Percentiles rank a stretch among this genome's conserved stretches.
These are phyloP conservation scores for Balanococcus diminutus DNA, from an alignment of 2,888 invertebrate genomes.

Conservation along the genomic window DNA sequence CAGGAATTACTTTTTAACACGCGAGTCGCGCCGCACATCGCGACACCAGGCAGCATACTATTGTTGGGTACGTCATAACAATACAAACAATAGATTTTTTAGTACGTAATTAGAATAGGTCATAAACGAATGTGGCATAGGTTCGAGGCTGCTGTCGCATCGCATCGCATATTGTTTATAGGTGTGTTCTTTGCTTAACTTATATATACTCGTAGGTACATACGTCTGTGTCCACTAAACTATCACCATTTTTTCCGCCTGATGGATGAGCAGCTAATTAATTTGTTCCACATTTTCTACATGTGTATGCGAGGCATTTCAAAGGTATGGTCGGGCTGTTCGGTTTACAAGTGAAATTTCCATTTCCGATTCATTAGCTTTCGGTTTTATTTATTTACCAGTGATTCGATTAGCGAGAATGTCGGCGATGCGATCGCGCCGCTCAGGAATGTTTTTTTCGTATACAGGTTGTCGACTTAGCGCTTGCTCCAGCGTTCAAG, in stretches of 20 bases:
- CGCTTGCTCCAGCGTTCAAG: background rate
- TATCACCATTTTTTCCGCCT: constrained; percentile 26
- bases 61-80: constrained; percentile 33
- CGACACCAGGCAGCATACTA: no score
- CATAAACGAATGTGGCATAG: constrained; percentile 16
- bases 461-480: background rate
- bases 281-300: constrained; percentile 38
- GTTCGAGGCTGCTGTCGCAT: background rate
- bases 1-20: background rate
- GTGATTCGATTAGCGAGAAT: constrained; percentile 32
- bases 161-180: constrained; percentile 1
- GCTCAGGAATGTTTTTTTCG: background rate
- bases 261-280: constrained; percentile 37
- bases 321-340: background rate
- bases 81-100: constrained; percentile 44
- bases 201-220: no score
- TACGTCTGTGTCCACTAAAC: constrained; percentile 33
- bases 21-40: background rate
- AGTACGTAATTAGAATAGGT: constrained; percentile 47
- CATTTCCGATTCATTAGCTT: constrained; percentile 2
- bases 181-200: constrained; percentile 36
- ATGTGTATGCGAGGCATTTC: background rate
- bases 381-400: background rate
- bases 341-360: background rate
- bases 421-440: background rate